These are phyloP conservation scores for Entelurus aequoreus DNA, from an alignment of 2,113 vertebrate genomes.

Conservation along the genomic window DNA sequence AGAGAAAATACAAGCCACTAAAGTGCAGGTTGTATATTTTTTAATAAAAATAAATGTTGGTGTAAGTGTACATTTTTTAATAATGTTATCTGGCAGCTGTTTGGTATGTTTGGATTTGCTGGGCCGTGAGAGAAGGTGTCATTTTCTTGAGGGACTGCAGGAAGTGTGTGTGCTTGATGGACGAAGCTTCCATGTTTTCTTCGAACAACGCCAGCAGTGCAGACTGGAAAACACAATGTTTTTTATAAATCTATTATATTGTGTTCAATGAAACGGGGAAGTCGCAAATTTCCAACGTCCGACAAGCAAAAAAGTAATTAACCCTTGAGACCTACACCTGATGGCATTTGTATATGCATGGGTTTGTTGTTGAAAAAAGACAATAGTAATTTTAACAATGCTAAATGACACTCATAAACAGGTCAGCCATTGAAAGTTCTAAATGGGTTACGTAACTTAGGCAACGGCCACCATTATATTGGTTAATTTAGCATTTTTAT, in stretches of 20 bases:
- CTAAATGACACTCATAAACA: no score
- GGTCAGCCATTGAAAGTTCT: no score
- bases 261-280: not conserved
- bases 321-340: no score
- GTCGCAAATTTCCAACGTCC: not conserved
- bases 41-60: slow-evolving; percentile 26
- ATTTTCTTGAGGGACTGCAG: slow-evolving; percentile 68
- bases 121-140: slow-evolving; percentile 77
- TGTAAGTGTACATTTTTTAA: not conserved
- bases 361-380: not conserved
- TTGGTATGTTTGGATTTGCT: slow-evolving; percentile 77
- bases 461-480: no score
- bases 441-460: no score
- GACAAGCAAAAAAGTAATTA: no score
- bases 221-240: slow-evolving; percentile 70
- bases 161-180: slow-evolving; percentile 78
- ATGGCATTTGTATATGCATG: not conserved
- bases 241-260: not conserved
- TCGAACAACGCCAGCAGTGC: slow-evolving; percentile 84
- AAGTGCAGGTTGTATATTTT: not conserved
- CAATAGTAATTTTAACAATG: no score
- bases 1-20: not conserved
- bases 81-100: slow-evolving; percentile 40
- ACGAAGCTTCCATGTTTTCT: slow-evolving; percentile 75
- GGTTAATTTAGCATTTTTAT: no score